Percentiles rank a stretch among this genome's conserved stretches.
Evolutionary conservation across 2,888 invertebrate genomes (phyloP).

Genomic region (Melanostoma scalare): DNA sequence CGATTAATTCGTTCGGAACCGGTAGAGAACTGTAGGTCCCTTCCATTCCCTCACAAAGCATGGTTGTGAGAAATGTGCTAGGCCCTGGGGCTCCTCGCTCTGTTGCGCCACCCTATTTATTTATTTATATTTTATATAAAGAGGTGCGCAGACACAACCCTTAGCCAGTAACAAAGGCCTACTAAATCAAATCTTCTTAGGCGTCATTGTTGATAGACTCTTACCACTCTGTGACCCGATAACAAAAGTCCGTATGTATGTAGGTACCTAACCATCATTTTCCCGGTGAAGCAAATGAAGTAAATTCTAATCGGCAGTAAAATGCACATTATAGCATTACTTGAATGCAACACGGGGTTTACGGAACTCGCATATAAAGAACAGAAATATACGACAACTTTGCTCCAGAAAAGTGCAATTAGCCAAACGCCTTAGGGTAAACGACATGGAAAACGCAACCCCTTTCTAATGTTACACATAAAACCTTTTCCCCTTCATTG

Average conservation of each 20-base stretch:
- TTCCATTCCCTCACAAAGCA: no score
- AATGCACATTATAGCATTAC: slow-evolving; percentile 71
- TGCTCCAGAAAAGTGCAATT: slow-evolving; percentile 71
- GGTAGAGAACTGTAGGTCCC: no score
- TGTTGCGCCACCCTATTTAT: no score
- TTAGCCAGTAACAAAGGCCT: no score
- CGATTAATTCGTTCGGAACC: no score
- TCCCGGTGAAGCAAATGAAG: slow-evolving; percentile 41
- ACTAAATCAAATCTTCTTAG: slow-evolving; percentile 44
- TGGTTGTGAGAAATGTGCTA: no score
- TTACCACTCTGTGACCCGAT: slow-evolving; percentile 38
- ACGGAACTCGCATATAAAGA: slow-evolving; percentile 55
- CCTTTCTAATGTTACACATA: slow-evolving; percentile 44
- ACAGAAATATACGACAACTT: slow-evolving; percentile 56
- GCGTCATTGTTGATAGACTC: neutral
- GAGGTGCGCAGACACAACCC: no score
- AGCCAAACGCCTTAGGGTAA: slow-evolving; percentile 67
- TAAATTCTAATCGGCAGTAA: slow-evolving; percentile 66
- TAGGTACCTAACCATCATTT: neutral
- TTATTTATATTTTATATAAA: no score
- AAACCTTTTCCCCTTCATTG: slow-evolving; percentile 63
- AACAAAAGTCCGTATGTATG: slow-evolving; percentile 18
- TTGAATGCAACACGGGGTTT: slow-evolving; percentile 56
- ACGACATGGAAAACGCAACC: slow-evolving; percentile 69
- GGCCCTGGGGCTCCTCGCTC: no score